Conservation (phyloP, 2,888 invertebrate species). For the Ormyrus nitidulus region DNA sequence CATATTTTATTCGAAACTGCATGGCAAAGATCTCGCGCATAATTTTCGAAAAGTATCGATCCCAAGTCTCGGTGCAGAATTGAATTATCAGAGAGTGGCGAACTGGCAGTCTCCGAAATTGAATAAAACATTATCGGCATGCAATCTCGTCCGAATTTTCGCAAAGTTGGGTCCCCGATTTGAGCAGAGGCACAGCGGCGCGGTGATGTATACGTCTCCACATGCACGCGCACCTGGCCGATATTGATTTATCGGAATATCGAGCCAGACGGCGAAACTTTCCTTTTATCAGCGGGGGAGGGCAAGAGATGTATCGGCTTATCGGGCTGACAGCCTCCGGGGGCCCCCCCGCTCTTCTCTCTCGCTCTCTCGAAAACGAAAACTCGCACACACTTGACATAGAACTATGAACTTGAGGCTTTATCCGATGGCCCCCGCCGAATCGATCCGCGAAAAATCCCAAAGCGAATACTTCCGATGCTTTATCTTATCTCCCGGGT, state of each 20-base stretch:
- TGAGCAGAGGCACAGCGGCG: neutral
- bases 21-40: too few relatives aligned
- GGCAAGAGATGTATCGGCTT: constrained; percentile 39
- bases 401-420: constrained; percentile 45
- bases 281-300: constrained; percentile 34
- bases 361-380: constrained; percentile 33
- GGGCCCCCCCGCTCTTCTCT: neutral
- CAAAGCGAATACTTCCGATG: constrained; percentile 13
- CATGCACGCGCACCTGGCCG: neutral
- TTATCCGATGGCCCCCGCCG: constrained; percentile 18
- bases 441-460: constrained; percentile 46
- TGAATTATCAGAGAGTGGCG: too few relatives aligned
- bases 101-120: too few relatives aligned
- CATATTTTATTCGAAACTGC: too few relatives aligned
- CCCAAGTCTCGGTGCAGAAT: too few relatives aligned
- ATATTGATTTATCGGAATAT: constrained; percentile 43
- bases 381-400: constrained; percentile 44
- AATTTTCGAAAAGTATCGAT: too few relatives aligned
- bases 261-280: constrained; percentile 37
- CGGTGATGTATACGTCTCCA: neutral
- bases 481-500: constrained; percentile 26
- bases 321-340: constrained; percentile 8
- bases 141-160: neutral
- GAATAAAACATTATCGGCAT: too few relatives aligned
- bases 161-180: neutral